Evolutionary conservation across 2,797 vertebrate species (phyloP), one percentile per base, ranked within the genome.

Genomic region (Gallinago nigripennis): DNA sequence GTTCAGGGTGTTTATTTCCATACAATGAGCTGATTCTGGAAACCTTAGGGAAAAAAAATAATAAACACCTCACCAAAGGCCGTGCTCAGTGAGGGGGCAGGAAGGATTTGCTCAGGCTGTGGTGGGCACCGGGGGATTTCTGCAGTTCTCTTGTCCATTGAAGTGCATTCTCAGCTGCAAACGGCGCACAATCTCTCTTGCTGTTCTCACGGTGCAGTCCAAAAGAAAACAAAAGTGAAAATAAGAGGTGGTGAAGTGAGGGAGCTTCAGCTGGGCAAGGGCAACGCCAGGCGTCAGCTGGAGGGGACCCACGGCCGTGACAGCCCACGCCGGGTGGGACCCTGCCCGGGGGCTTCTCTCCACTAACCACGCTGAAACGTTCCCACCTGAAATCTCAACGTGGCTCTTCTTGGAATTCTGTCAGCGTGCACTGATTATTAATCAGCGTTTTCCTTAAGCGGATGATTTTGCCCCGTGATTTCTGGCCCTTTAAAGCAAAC

Each of bases 131-230:
- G 61, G 84, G 94, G 95, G 95, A 78, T 88, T 95, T 81, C 96
- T 93, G 88, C 93, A 90, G 41, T 92, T 94, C 93, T 95, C 86
- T 91, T 95, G 96, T 96, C 95, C 94, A 60, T 73, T 93, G 68
- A 96, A 96, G 92, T 97, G 96, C 96, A 96, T 96, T 97, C 95
- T 96, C 78, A 90, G 96, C 97, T 97, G 97, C 88, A 96, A 95
- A 97, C 33, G 39, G 79, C 95, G 94, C 86, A 82, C 96, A 92
- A 79, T 96, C 82, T 96, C 96, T 93, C 95, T 95, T 57, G 70
- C 94, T 91, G 63, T 92, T 97, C 90, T 92, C 83, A 46, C 90
- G 90, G 94, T 75, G 86, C 87, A 94, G 69, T 91, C 63, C 68
- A 88, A 94, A 56, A 91, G 56, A 51, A 78, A 30, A 58, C 65